A percentile compares a stretch with the other conserved stretches of the same genome.
These are phyloP conservation scores for Platerodrilus igneus DNA, from an alignment of 2,888 invertebrate species.

Conservation along the genomic window DNA sequence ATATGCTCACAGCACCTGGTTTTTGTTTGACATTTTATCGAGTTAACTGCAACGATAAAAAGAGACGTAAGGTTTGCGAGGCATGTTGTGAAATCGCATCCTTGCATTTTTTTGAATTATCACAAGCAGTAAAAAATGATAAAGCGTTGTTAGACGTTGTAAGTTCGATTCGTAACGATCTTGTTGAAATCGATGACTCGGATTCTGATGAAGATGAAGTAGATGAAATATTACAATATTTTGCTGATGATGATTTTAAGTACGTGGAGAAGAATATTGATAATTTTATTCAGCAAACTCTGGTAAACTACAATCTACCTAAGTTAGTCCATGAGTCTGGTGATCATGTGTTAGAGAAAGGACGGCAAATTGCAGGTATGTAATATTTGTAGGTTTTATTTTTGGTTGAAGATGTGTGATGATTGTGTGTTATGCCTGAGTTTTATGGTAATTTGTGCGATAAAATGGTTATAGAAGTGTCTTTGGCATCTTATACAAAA, in stretches of 20 bases:
- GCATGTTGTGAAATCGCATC: conserved; percentile 44
- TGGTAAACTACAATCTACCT: conserved; percentile 50
- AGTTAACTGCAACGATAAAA: conserved; percentile 41
- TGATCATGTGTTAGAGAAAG: conserved; percentile 41
- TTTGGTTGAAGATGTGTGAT: no score
- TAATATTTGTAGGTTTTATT: conserved; percentile 13
- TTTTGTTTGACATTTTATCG: conserved; percentile 47
- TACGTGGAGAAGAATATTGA: conserved; percentile 49
- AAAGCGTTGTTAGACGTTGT: conserved; percentile 37
- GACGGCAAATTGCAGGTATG: conserved; percentile 46
- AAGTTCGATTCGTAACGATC: conserved; percentile 44
- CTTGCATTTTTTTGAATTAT: conserved; percentile 41
- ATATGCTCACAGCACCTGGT: conserved; percentile 48
- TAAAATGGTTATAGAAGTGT: no score
- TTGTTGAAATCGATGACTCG: conserved; percentile 45
- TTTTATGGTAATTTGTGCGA: no score
- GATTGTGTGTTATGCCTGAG: no score
- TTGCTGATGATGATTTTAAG: conserved; percentile 36
- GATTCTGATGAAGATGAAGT: conserved; percentile 41
- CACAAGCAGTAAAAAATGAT: conserved; percentile 29
- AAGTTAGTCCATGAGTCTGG: conserved; percentile 46
- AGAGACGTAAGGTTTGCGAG: conserved; percentile 44
- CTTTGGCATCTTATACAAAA: no score
- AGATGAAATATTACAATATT: conserved; percentile 30
- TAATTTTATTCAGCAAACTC: conserved; percentile 47